phyloP scores from a whole-genome alignment of 2,113 vertebrate genomes.

The Lampris megalopsis region DNA sequence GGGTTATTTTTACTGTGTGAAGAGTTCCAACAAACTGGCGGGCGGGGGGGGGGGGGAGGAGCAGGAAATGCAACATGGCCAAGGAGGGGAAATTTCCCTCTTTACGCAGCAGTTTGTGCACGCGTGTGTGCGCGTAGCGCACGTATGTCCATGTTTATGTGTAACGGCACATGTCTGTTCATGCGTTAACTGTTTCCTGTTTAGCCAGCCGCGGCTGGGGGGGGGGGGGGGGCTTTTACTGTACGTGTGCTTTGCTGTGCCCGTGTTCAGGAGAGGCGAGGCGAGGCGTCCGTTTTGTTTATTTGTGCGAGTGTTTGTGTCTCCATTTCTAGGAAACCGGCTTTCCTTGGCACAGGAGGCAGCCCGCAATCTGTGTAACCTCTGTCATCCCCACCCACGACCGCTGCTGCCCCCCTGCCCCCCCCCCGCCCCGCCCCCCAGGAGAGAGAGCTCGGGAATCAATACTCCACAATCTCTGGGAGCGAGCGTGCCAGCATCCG shows the following conservation, averaged over 20 bases:
- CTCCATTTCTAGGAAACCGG: conserved; percentile 69
- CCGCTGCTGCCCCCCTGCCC: conserved; percentile 47
- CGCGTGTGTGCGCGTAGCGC: conserved; percentile 11
- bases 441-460: conserved; percentile 62
- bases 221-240: conserved; percentile 57
- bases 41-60: conserved; percentile 28
- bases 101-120: conserved; percentile 67
- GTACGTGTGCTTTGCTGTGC: not conserved
- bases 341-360: conserved; percentile 65
- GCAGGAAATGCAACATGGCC: conserved; percentile 71
- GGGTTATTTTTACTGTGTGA: conserved; percentile 77
- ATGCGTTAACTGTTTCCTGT: conserved; percentile 39
- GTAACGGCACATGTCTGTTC: conserved; percentile 32
- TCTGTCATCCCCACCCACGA: conserved; percentile 62
- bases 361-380: conserved; percentile 58
- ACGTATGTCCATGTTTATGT: not conserved
- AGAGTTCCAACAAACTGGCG: conserved; percentile 58
- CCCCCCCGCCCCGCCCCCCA: conserved; percentile 56
- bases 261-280: conserved; percentile 46
- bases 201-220: too few species aligned
- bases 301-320: conserved; percentile 43
- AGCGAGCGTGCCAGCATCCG: conserved; percentile 52
- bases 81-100: conserved; percentile 72
- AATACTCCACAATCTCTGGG: conserved; percentile 52
- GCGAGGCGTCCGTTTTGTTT: conserved; percentile 45